Evolutionary conservation across 2,113 vertebrate species (phyloP).

Genomic region (Anolis carolinensis): DNA sequence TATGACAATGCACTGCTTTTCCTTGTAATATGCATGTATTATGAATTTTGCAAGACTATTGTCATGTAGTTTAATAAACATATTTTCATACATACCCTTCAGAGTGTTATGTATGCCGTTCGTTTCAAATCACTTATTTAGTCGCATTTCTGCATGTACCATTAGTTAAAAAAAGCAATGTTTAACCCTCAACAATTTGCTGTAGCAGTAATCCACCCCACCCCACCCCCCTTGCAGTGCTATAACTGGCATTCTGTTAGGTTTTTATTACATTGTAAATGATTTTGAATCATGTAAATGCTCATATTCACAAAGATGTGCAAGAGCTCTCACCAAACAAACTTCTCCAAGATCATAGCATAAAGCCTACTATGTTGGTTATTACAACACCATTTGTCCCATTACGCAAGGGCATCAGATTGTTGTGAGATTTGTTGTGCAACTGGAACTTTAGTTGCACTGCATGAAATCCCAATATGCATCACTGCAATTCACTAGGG

Average conservation of each 20-base stretch:
- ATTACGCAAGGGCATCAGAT: too few species aligned
- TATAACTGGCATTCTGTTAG: neutral
- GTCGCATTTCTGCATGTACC: constrained; percentile 25
- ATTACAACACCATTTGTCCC: too few species aligned
- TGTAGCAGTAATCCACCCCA: neutral
- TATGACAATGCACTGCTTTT: constrained; percentile 73
- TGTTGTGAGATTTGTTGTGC: too few species aligned
- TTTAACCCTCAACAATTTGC: constrained; percentile 10
- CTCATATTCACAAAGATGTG: too few species aligned
- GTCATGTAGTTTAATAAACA: constrained; percentile 82
- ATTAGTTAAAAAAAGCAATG: constrained; percentile 34
- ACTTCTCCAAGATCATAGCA: too few species aligned
- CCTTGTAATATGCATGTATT: constrained; percentile 78
- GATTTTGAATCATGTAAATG: too few species aligned
- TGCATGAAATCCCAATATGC: too few species aligned
- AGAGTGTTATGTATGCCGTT: constrained; percentile 15
- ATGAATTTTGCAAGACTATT: constrained; percentile 77
- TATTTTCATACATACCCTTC: constrained; percentile 79
- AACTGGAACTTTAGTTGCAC: too few species aligned
- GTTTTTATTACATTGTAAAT: too few species aligned
- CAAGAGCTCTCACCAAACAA: too few species aligned
- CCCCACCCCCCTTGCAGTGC: neutral
- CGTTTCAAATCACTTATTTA: neutral
- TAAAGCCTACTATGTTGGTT: too few species aligned
- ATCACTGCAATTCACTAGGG: too few species aligned